phyloP scores from a whole-genome alignment of 2,797 vertebrate species.

The Emys orbicularis region DNA sequence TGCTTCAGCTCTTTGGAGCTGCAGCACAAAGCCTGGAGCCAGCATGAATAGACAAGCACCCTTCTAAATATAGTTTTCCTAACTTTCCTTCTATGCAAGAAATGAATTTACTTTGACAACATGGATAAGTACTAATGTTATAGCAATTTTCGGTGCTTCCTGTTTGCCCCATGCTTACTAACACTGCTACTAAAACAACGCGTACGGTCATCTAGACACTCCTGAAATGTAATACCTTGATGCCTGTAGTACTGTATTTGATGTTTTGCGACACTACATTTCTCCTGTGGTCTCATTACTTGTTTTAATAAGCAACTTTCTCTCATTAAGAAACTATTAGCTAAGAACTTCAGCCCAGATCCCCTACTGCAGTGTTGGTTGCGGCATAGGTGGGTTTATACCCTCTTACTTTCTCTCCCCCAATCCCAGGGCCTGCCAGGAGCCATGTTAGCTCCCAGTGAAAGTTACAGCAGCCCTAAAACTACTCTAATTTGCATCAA shows the following conservation, averaged over 20 bases:
- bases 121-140: not conserved
- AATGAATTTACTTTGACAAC: not conserved
- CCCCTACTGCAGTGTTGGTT: not conserved
- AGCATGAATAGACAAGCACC: not conserved
- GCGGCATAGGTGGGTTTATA: not conserved
- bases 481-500: not conserved
- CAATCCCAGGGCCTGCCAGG: not conserved
- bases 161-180: not conserved
- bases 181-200: not conserved
- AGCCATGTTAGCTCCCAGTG: not conserved
- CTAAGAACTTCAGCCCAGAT: not conserved
- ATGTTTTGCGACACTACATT: rapidly evolving
- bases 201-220: not conserved
- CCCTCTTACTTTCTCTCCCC: not conserved
- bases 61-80: not conserved
- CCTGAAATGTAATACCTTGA: not conserved
- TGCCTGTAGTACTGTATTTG: not conserved
- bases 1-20: not conserved
- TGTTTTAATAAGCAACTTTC: not conserved
- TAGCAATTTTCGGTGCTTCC: not conserved
- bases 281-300: not conserved
- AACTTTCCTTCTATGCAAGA: not conserved
- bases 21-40: not conserved
- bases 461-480: rapidly evolving
- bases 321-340: not conserved